A percentile compares a stretch with the other conserved stretches of the same genome.
phyloP scores from a whole-genome alignment of 2,888 invertebrate species.

The Panopea generosa region DNA sequence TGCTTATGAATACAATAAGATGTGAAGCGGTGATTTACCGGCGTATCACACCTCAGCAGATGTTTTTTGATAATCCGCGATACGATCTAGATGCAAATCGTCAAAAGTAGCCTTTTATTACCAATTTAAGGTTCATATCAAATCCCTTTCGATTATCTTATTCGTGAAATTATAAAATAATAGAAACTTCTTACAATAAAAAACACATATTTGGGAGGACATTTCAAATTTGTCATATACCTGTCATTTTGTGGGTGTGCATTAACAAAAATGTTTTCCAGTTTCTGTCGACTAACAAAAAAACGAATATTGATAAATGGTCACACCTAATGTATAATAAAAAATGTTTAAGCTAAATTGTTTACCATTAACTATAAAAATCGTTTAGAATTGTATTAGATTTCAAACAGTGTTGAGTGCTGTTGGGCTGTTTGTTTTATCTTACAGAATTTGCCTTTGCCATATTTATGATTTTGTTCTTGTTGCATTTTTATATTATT shows the following conservation, averaged over 20 bases:
- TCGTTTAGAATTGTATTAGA: no score
- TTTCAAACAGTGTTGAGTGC: no score
- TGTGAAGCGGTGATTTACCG: constrained; percentile 39
- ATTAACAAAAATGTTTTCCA: background rate
- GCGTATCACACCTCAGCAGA: constrained; percentile 52
- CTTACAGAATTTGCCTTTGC: no score
- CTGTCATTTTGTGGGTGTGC: constrained; percentile 7
- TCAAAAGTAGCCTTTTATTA: constrained; percentile 43
- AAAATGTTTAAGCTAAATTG: no score
- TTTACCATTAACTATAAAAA: no score
- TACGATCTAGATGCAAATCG: constrained; percentile 47
- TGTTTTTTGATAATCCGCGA: constrained; percentile 57
- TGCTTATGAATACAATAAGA: constrained; percentile 47
- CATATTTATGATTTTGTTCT: no score
- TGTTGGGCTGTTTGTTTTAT: no score
- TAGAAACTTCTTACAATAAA: background rate
- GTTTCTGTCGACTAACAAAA: background rate
- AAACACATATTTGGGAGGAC: background rate
- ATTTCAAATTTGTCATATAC: constrained; percentile 4
- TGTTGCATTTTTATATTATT: no score
- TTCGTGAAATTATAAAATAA: constrained; percentile 10
- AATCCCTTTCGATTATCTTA: constrained; percentile 23
- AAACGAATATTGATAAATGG: no score
- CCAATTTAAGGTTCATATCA: constrained; percentile 36
- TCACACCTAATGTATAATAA: no score